A percentile compares a stretch with the other conserved stretches of the same genome.
phyloP scores from a whole-genome alignment of 2,113 vertebrate genomes.

The Melospiza georgiana region DNA sequence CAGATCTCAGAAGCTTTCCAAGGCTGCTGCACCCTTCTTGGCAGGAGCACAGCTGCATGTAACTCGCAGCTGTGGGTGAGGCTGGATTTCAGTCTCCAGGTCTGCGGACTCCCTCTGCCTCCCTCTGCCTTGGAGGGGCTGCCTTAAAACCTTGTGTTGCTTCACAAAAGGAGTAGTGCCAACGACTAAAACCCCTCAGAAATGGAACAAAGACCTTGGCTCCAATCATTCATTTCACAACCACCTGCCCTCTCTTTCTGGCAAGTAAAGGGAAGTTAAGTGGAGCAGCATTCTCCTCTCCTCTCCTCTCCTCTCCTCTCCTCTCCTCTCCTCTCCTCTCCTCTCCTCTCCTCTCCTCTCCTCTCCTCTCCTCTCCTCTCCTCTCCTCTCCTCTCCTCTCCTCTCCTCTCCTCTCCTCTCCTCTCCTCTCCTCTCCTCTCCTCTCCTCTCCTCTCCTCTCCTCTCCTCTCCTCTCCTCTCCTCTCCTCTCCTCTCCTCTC shows the following conservation, averaged over 20 bases:
- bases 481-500: no score
- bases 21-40: not conserved
- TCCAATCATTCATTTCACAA: not conserved
- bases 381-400: no score
- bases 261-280: not conserved
- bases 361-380: no score
- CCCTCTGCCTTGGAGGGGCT: not conserved
- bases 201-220: not conserved
- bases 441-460: no score
- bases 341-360: no score
- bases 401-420: no score
- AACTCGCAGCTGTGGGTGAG: not conserved
- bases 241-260: not conserved
- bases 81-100: not conserved
- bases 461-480: not conserved
- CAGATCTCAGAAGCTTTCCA: not conserved
- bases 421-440: no score
- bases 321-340: not conserved
- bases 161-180: not conserved
- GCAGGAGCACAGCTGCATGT: not conserved
- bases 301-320: no score
- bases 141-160: not conserved
- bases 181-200: not conserved
- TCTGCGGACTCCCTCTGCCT: not conserved
- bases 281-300: not conserved